phyloP scores from a whole-genome alignment of 2,888 invertebrate genomes.

The Luperina nickerlii region DNA sequence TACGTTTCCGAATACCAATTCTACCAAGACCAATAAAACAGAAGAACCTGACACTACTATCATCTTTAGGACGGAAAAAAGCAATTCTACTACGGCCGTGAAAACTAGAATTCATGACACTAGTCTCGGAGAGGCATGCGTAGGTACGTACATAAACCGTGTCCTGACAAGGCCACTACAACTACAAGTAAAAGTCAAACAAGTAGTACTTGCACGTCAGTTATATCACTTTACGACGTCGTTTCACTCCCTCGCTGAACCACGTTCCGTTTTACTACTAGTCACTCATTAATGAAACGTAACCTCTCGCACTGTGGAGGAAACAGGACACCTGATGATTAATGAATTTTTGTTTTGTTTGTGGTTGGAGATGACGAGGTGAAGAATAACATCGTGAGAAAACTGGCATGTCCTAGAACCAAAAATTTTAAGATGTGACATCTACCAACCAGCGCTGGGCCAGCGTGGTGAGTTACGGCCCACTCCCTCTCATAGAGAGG shows the following conservation, averaged over 20 bases:
- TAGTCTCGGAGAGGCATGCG: constrained; percentile 37
- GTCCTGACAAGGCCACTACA: constrained; percentile 70
- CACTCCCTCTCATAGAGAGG: too few relatives aligned
- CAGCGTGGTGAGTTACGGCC: too few relatives aligned
- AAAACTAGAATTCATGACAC: constrained; percentile 57
- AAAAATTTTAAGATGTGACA: too few relatives aligned
- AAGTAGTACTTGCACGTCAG: constrained; percentile 78
- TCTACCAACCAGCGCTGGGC: too few relatives aligned
- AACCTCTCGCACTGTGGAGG: constrained; percentile 35
- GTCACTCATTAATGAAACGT: constrained; percentile 71
- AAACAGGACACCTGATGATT: constrained; percentile 53
- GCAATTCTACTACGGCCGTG: constrained; percentile 26
- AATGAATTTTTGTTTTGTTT: constrained; percentile 37
- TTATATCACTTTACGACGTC: constrained; percentile 82
- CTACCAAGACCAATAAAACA: constrained; percentile 38
- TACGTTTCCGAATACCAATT: constrained; percentile 25
- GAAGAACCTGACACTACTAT: constrained; percentile 25
- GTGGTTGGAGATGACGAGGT: background rate
- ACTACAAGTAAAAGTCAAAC: constrained; percentile 81
- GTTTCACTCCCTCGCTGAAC: constrained; percentile 75
- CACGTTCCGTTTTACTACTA: constrained; percentile 74
- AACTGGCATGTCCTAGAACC: too few relatives aligned
- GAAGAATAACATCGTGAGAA: background rate
- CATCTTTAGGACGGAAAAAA: constrained; percentile 26
- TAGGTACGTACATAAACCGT: constrained; percentile 53